Percentiles rank a stretch among this genome's conserved stretches.
These are phyloP conservation scores for Trachurus trachurus DNA, from an alignment of 2,797 vertebrate species.

Conservation along the genomic window DNA sequence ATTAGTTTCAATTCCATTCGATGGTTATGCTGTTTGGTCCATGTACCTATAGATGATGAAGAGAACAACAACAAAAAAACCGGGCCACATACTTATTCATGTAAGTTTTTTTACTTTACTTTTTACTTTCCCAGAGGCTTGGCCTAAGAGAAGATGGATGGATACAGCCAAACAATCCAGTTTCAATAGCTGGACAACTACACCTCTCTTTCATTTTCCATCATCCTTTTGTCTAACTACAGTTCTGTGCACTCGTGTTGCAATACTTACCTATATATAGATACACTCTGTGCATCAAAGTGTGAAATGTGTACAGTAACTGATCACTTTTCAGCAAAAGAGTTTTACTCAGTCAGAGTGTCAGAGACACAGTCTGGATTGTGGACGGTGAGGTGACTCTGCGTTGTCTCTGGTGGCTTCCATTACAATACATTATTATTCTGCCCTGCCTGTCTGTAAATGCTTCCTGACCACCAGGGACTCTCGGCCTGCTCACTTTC, in stretches of 20 bases:
- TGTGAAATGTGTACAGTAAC: slow-evolving; percentile 9
- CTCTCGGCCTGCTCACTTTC: slow-evolving; percentile 68
- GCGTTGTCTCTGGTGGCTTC: slow-evolving; percentile 49
- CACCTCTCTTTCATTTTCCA: not conserved
- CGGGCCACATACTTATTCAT: slow-evolving; percentile 28
- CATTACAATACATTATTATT: slow-evolving; percentile 86
- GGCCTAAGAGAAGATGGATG: not conserved
- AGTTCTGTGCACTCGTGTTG: too few species aligned
- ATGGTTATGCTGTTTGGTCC: slow-evolving; percentile 27
- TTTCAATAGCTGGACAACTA: not conserved
- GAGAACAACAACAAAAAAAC: slow-evolving; percentile 18
- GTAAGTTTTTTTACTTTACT: too few species aligned
- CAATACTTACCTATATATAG: too few species aligned
- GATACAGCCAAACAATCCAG: too few species aligned
- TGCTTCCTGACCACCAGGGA: slow-evolving; percentile 83
- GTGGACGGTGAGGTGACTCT: slow-evolving; percentile 70
- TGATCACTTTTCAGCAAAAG: slow-evolving; percentile 19
- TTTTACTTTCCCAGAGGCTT: not conserved
- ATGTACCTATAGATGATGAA: not conserved
- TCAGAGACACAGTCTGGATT: slow-evolving; percentile 51
- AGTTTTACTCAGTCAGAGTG: slow-evolving; percentile 57
- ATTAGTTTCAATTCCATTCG: slow-evolving; percentile 25
- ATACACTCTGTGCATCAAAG: not conserved
- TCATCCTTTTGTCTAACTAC: too few species aligned
- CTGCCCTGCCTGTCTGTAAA: slow-evolving; percentile 77